Conservation (phyloP, 2,113 vertebrate genomes). For the Acanthochromis polyacanthus region DNA sequence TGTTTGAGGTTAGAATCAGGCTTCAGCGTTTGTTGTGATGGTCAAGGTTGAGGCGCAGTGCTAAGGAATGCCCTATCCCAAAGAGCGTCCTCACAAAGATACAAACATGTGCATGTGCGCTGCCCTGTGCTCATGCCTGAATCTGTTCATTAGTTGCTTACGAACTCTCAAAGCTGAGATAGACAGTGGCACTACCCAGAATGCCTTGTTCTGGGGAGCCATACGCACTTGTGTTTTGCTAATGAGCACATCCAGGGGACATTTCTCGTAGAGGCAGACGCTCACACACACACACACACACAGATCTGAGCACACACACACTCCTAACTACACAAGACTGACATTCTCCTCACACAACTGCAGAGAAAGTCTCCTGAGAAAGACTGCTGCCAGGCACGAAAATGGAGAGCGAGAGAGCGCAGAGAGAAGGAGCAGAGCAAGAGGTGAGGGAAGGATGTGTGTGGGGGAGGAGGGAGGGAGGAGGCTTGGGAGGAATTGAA, state of each 20-base stretch:
- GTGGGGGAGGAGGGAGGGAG: conserved; percentile 1
- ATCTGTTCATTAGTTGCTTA: conserved; percentile 68
- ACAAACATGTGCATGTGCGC: neutral
- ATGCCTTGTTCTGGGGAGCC: conserved; percentile 72
- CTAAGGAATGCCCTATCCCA: neutral
- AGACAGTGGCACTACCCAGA: conserved; percentile 70
- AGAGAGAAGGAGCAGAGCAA: conserved; percentile 34
- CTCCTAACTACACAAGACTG: conserved; percentile 62
- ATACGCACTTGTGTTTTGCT: conserved; percentile 71
- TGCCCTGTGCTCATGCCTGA: conserved; percentile 49
- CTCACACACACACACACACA: conserved; percentile 27
- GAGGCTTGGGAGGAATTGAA: conserved; percentile 33
- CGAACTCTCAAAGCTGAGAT: conserved; percentile 48
- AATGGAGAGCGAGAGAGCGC: conserved; percentile 46
- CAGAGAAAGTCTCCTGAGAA: conserved; percentile 77
- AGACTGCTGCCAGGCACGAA: conserved; percentile 73
- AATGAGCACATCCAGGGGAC: conserved; percentile 78
- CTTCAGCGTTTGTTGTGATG: neutral
- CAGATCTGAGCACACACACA: conserved; percentile 1
- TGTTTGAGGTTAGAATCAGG: neutral
- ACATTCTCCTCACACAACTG: conserved; percentile 75
- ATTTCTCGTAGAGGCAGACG: conserved; percentile 27
- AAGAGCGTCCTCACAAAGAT: neutral
- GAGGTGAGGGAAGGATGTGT: conserved; percentile 55
- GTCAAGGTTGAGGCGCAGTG: neutral